Base-by-base conservation (phyloP, 2,113 vertebrate genomes). In the Origma solitaria region DNA sequence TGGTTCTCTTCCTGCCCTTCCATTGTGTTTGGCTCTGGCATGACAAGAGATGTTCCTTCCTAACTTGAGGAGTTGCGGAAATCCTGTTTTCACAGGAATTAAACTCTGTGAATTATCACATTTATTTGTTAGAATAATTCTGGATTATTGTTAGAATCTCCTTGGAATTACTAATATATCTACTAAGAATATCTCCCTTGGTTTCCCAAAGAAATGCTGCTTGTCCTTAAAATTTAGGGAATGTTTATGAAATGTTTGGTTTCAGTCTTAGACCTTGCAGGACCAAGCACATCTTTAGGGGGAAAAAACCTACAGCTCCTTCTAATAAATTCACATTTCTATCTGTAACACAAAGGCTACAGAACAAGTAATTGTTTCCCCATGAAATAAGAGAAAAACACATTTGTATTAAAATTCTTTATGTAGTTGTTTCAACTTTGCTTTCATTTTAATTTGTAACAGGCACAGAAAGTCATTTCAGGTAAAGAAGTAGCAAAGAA, bases 391-490 rank as follows among this genome's bases (percentile, higher is more conserved):
- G 11, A 57, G 16, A 53, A 86, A 91, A 83, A 4, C 15, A 37
- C 22, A 50, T 42, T 62, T 73, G 12, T 57, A 31, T 58, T 94
- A 37, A 54, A 88, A 47, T 83, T 69, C 82, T 88, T 86, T 15
- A 68, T 15, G n/a, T 47, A 70, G 73, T 51, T 6, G 68, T 70
- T 93, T 96, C n/a, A 95, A 73, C 88, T 95, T 90, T 64, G 92
- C 93, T 96, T 94, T 79, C 64, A 88, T 78, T 90, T 80, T 86
- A 49, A 50, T 75, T 92, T 78, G 15, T 77, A 95, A 96, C 86
- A 97, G 92, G 86, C 79, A 93, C 91, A 95, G 92, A 96, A 94
- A 73, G 38, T 84, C 23, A 85, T 78, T 93, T 92, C 86, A 70
- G 54, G n/a, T 88, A 92, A 87, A 70, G 87, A 91, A 93, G 84